phyloP scores from a whole-genome alignment of 2,797 vertebrate species.

The Rhinogobio ventralis region DNA sequence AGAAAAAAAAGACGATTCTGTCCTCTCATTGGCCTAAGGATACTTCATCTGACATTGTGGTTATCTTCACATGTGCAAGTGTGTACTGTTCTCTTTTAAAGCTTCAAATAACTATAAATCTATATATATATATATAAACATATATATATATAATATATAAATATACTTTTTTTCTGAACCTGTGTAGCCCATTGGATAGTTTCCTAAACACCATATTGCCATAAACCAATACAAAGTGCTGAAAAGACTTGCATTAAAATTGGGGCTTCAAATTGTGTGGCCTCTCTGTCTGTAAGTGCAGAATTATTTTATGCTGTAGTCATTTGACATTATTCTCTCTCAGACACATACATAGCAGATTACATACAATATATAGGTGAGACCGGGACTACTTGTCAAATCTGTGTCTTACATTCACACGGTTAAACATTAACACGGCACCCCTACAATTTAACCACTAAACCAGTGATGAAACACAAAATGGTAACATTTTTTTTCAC shows the following conservation, averaged over 20 bases:
- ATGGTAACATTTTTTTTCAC: neutral
- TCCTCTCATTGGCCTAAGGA: constrained; percentile 85
- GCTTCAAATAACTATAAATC: constrained; percentile 89
- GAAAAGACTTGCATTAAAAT: constrained; percentile 70
- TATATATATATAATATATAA: constrained; percentile 74
- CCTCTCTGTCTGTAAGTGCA: constrained; percentile 55
- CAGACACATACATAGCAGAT: neutral
- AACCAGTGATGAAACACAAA: neutral
- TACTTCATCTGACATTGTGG: constrained; percentile 94
- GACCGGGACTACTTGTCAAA: neutral
- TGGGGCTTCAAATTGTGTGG: constrained; percentile 47
- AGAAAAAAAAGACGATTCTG: constrained; percentile 56
- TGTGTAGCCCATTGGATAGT: constrained; percentile 88
- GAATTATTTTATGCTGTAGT: constrained; percentile 12
- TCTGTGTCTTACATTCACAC: neutral
- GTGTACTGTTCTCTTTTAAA: constrained; percentile 99
- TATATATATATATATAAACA: constrained; percentile 90
- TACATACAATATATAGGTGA: neutral
- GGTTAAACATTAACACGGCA: neutral
- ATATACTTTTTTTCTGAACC: constrained; percentile 87
- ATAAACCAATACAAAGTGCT: constrained; percentile 77
- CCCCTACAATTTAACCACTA: neutral
- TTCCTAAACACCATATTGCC: constrained; percentile 77
- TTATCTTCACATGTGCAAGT: constrained; percentile 99
- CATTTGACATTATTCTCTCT: neutral